Base-by-base conservation (phyloP, 2,888 invertebrate genomes). In the Sinelater perroti region DNA sequence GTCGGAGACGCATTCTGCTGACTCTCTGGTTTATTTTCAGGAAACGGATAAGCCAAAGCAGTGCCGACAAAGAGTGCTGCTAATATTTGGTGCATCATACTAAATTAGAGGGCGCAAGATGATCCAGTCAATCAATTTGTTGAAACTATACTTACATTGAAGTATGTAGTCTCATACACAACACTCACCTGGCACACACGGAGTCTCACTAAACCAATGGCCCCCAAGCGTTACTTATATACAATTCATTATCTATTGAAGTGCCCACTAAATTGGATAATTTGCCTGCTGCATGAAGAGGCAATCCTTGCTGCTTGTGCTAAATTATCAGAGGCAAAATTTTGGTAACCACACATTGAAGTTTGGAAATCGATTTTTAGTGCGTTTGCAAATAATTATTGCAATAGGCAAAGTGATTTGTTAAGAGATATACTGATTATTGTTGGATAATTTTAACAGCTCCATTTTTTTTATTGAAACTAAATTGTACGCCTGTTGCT, bases 11-110 rank as follows among this genome's bases (percentile, higher is more conserved):
- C 59, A 42, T 61, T 62, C 33, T 65, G 67, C 42, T 66, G 60
- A 40, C 67, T 67, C 7, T 60, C 46, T 14, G 65, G 47, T 56
- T 67, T 66, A 16, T 60, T 64, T 18, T 62, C 62, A 4, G 66
- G 64, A 36, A 47, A 40, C 33, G 66, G 63, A 40, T 36, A 35
- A 26, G 58, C 62, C 7, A 56, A 20, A 21, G 44, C 61, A 33
- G 35, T 47, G n/a, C 56, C 62, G 33, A 64, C 17, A 13, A 63
- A 21, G 36, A 66, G 24, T 13, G 51, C 33, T 30, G 52, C 10
- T 31, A 52, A 20, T 24, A 28, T 30, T 53, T 51, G 13, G 30
- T 42, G 30, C 49, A 56, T 35, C 60, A 63, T 40, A 3, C 40
- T 40, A 20, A 18, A 8, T 36, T 8, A 16, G 35, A 16, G 18